phyloP scores from a whole-genome alignment of 2,797 vertebrate genomes.

The Ptychobarbus kaznakovi region DNA sequence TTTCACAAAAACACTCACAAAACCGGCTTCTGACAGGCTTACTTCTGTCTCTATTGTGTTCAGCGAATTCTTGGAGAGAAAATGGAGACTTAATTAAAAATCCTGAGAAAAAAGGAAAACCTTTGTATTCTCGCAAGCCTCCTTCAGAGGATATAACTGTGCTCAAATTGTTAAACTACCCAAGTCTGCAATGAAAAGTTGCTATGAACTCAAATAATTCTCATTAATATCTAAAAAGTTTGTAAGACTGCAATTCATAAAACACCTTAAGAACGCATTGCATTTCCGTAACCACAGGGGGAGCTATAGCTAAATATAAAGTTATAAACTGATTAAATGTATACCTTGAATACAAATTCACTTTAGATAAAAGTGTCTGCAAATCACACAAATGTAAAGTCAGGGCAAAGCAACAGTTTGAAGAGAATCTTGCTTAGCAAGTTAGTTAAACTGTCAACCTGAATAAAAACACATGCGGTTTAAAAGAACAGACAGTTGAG shows the following conservation, averaged over 20 bases:
- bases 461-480: constrained; percentile 6
- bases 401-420: neutral
- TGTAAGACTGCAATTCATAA: neutral
- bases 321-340: neutral
- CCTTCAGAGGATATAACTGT: neutral
- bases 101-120: neutral
- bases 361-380: neutral
- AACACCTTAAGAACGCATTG: neutral
- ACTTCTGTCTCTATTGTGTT: neutral
- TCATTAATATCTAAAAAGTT: neutral
- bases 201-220: neutral
- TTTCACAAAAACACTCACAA: constrained; percentile 13
- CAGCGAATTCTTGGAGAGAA: neutral
- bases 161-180: neutral
- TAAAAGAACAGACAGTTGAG: constrained; percentile 13
- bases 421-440: constrained; percentile 34
- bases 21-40: neutral
- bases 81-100: constrained; percentile 2
- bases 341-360: neutral
- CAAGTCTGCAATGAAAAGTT: neutral
- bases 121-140: neutral
- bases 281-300: neutral
- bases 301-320: neutral
- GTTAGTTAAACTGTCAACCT: constrained; percentile 19
- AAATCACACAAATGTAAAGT: neutral